A percentile compares a stretch with the other conserved stretches of the same genome.
phyloP scores from a whole-genome alignment of 2,113 vertebrate species.

The Meleagris gallopavo region DNA sequence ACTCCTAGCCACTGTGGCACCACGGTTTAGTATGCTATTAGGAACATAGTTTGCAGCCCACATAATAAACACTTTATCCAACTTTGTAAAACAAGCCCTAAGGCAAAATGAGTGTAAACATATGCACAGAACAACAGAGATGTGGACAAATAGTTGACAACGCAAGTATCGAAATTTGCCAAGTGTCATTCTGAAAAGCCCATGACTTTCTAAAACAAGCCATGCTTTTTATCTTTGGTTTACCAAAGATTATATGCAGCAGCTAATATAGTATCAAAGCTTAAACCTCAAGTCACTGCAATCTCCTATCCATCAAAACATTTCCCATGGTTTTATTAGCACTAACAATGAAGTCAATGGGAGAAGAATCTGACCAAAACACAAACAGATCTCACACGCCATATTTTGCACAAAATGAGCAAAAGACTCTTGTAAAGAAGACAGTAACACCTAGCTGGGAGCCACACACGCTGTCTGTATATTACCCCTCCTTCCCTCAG shows the following conservation, averaged over 20 bases:
- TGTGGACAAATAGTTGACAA: constrained; percentile 56
- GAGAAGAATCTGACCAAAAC: constrained; percentile 1
- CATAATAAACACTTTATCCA: constrained; percentile 67
- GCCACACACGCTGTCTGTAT: not conserved
- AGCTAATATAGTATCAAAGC: constrained; percentile 39
- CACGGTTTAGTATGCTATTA: constrained; percentile 51
- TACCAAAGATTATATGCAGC: constrained; percentile 42
- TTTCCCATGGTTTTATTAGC: constrained; percentile 62
- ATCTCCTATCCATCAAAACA: constrained; percentile 19
- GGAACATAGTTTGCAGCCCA: constrained; percentile 73
- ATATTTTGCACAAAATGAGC: not conserved
- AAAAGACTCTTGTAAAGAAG: not conserved
- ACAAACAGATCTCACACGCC: not conserved
- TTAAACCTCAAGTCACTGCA: constrained; percentile 40
- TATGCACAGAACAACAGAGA: constrained; percentile 42
- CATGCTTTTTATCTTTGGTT: constrained; percentile 45
- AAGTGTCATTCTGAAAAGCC: constrained; percentile 46
- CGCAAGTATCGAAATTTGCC: constrained; percentile 35
- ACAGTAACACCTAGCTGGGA: not conserved
- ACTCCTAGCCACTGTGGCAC: constrained; percentile 71
- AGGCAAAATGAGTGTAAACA: constrained; percentile 64
- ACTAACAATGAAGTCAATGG: constrained; percentile 13
- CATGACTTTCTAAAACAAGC: constrained; percentile 56
- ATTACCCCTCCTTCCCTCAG: not conserved
- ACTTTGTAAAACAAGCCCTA: constrained; percentile 56